A percentile compares a stretch with the other conserved stretches of the same genome.
phyloP scores from a whole-genome alignment of 2,113 vertebrate species.

The Porphyrio hochstetteri region DNA sequence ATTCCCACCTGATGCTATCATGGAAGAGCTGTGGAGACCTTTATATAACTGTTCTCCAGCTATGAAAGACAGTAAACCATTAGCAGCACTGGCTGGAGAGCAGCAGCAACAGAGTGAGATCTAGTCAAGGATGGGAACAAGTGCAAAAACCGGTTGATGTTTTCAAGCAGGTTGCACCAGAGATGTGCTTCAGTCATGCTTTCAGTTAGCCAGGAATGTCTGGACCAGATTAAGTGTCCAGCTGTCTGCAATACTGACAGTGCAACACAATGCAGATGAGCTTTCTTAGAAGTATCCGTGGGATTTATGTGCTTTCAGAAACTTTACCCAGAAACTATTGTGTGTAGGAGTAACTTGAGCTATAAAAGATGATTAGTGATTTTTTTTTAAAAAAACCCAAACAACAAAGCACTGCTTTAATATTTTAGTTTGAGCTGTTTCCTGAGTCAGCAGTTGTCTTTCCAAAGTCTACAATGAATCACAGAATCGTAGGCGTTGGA shows the following conservation, averaged over 20 bases:
- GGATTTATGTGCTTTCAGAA: background rate
- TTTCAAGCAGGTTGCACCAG: background rate
- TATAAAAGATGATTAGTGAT: background rate
- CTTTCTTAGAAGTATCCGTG: background rate
- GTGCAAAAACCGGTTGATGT: background rate
- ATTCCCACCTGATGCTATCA: background rate
- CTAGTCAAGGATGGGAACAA: background rate
- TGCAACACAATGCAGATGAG: background rate
- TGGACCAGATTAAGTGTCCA: background rate
- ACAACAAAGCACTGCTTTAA: background rate
- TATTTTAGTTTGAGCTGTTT: slow-evolving; percentile 34
- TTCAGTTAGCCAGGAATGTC: background rate
- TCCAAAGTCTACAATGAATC: slow-evolving; percentile 10
- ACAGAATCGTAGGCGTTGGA: too few species aligned
- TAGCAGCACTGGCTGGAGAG: background rate
- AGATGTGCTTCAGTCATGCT: background rate
- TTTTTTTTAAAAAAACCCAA: background rate
- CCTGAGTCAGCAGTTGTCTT: background rate
- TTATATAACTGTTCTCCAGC: background rate
- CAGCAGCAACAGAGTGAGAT: background rate
- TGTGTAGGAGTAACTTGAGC: background rate
- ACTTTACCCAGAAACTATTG: background rate
- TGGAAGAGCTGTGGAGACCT: background rate
- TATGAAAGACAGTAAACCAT: background rate
- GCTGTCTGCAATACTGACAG: background rate